These are phyloP conservation scores for Camelus dromedarius DNA, from an alignment of 2,113 vertebrate species.

Conservation along the genomic window DNA sequence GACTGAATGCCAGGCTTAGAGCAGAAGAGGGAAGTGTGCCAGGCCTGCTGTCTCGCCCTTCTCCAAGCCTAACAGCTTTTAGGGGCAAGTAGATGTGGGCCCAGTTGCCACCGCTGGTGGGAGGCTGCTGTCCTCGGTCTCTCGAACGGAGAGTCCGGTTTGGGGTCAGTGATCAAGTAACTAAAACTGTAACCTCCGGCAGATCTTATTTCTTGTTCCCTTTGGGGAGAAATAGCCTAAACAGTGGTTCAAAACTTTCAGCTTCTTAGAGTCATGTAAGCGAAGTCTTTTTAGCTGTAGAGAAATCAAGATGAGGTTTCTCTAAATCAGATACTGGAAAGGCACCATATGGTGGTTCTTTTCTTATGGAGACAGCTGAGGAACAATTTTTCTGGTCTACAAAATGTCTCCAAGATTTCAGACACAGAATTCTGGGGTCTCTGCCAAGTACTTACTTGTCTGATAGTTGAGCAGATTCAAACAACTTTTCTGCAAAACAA, in stretches of 20 bases:
- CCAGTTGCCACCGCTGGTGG: neutral
- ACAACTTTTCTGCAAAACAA: neutral
- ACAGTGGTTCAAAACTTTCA: neutral
- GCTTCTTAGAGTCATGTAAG: neutral
- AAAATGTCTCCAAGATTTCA: neutral
- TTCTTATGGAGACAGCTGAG: neutral
- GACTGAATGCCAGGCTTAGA: neutral
- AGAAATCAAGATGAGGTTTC: neutral
- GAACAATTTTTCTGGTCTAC: neutral
- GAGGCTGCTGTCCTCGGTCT: neutral
- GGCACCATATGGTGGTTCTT: neutral
- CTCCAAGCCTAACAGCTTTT: neutral
- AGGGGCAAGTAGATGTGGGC: accelerated
- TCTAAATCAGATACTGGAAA: neutral
- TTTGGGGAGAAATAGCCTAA: neutral
- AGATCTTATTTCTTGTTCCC: neutral
- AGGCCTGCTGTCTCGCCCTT: neutral
- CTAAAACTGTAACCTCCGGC: neutral
- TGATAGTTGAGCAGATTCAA: neutral
- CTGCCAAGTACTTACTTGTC: neutral
- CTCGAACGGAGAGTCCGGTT: neutral
- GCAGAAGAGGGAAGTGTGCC: neutral
- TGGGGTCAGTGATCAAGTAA: neutral
- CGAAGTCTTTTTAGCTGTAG: neutral
- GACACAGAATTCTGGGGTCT: neutral